Conservation (phyloP, 2,888 invertebrate genomes). For the Synanthedon andrenaeformis region DNA sequence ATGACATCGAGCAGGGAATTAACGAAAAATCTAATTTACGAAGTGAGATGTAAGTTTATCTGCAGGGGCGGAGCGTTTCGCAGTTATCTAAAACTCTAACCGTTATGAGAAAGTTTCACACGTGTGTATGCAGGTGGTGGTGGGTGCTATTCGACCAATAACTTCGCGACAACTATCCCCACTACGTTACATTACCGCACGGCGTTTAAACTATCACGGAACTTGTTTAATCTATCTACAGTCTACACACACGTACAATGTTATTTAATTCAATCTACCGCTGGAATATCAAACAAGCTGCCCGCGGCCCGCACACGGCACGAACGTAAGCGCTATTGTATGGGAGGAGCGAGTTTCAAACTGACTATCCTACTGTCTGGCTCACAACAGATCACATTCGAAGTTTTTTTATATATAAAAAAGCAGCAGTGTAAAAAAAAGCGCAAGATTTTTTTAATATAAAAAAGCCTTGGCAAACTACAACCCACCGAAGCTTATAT, state of each 20-base stretch:
- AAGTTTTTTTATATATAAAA: too few species aligned
- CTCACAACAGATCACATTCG: too few species aligned
- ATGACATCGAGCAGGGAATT: slow-evolving; percentile 21
- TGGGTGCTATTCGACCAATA: slow-evolving; percentile 9
- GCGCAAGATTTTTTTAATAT: too few species aligned
- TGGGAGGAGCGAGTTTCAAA: too few species aligned
- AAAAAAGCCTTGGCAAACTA: too few species aligned
- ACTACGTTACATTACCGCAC: slow-evolving; percentile 16
- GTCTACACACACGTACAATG: background rate
- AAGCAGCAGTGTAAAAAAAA: too few species aligned
- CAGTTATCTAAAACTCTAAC: slow-evolving; percentile 26
- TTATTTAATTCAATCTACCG: background rate
- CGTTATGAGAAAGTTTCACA: slow-evolving; percentile 23
- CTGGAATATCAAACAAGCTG: too few species aligned
- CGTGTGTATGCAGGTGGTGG: slow-evolving; percentile 18
- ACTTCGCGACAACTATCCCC: slow-evolving; percentile 15
- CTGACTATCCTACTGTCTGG: too few species aligned
- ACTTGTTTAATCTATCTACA: background rate
- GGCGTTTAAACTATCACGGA: background rate
- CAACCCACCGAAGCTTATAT: too few species aligned
- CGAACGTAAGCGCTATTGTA: too few species aligned
- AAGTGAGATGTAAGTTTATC: slow-evolving; percentile 33
- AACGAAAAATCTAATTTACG: slow-evolving; percentile 39
- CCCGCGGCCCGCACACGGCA: too few species aligned
- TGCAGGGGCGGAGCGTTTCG: slow-evolving; percentile 16